Evolutionary conservation across 2,797 vertebrate species (phyloP).

Genomic region (Lerista edwardsae): DNA sequence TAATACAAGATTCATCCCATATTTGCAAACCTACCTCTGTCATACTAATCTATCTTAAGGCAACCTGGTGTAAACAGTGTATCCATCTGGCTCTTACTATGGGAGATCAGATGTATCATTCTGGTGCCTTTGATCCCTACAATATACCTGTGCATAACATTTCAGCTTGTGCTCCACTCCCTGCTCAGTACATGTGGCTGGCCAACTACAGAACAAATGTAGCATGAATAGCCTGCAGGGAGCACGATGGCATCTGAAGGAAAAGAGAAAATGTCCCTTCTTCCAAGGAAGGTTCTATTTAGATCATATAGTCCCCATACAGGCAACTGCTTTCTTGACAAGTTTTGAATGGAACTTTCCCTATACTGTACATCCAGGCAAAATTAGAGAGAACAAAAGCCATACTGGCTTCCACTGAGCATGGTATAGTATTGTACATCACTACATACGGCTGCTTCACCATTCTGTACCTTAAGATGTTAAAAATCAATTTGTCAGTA

Average conservation of each 20-base stretch:
- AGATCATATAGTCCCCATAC: not conserved
- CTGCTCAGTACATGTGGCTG: not conserved
- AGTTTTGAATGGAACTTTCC: not conserved
- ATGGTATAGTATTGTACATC: not conserved
- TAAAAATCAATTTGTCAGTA: slow-evolving; percentile 20
- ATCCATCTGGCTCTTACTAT: not conserved
- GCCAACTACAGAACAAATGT: not conserved
- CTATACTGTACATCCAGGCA: not conserved
- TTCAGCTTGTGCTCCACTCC: not conserved
- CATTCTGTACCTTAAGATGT: not conserved
- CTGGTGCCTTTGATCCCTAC: not conserved
- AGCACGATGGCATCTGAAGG: not conserved
- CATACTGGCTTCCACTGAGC: too few species aligned
- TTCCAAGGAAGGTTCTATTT: not conserved
- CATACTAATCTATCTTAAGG: not conserved
- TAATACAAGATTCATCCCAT: not conserved
- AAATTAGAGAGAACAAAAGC: not conserved
- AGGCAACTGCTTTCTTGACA: not conserved
- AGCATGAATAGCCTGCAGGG: not conserved
- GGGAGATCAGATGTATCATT: not conserved
- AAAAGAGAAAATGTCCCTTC: not conserved
- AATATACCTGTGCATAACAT: not conserved
- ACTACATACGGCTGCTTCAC: too few species aligned
- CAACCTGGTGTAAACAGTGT: not conserved
- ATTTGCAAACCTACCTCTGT: not conserved